Evolutionary conservation across 2,113 vertebrate genomes (phyloP).

Genomic region (Litocranius walleri): DNA sequence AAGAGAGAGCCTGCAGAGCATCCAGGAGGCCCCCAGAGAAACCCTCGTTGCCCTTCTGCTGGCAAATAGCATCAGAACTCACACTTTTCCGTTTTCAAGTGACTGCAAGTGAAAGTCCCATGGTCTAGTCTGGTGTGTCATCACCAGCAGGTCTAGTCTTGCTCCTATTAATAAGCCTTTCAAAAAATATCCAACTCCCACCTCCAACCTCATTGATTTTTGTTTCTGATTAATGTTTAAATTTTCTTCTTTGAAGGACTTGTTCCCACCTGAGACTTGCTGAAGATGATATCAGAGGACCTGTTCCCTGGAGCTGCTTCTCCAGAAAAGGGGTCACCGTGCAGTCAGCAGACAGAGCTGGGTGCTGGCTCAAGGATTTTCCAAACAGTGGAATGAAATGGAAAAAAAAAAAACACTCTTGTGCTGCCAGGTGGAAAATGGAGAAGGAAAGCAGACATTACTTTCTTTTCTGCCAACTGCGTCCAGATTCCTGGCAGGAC

Average conservation of each 20-base stretch:
- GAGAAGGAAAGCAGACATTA: neutral
- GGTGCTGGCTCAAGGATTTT: neutral
- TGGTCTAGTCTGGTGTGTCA: neutral
- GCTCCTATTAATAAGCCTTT: neutral
- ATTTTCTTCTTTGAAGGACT: neutral
- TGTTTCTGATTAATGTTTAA: neutral
- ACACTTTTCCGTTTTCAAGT: neutral
- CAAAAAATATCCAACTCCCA: neutral
- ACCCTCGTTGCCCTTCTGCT: neutral
- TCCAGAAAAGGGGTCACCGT: neutral
- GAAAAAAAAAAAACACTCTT: neutral
- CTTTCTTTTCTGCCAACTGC: neutral
- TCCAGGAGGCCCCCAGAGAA: neutral
- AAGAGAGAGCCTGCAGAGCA: neutral
- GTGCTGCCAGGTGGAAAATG: neutral
- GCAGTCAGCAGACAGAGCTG: fast-evolving
- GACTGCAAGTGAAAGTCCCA: neutral
- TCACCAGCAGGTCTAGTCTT: neutral
- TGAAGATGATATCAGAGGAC: neutral
- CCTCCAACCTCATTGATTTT: neutral
- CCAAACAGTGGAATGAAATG: neutral
- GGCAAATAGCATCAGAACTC: neutral
- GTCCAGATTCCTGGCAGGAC: neutral
- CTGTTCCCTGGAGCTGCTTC: neutral
- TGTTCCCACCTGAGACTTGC: neutral